Conservation (phyloP, 2,888 invertebrate species). For the Sarcophaga subvicina region DNA sequence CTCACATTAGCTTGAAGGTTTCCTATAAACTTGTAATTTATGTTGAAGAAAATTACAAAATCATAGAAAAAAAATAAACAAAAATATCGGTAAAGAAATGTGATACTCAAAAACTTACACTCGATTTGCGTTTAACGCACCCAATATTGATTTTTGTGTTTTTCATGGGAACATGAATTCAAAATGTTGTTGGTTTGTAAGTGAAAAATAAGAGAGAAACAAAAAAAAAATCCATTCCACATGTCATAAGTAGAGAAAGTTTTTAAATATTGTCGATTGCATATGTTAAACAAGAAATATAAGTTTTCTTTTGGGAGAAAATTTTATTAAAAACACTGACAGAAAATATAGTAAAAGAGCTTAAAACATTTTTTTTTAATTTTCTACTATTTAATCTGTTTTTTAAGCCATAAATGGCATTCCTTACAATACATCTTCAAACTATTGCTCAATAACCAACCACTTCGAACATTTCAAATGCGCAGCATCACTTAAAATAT, state of each 20-base stretch:
- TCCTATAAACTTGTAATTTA: slow-evolving; percentile 23
- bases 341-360: not conserved
- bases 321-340: not conserved
- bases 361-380: too few species aligned
- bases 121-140: slow-evolving; percentile 36
- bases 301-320: slow-evolving; percentile 2
- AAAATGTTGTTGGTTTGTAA: not conserved
- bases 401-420: too few species aligned
- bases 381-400: too few species aligned
- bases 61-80: not conserved
- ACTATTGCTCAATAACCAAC: too few species aligned
- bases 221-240: not conserved
- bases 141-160: not conserved
- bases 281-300: slow-evolving; percentile 18
- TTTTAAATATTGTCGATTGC: slow-evolving; percentile 20
- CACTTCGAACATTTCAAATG: too few species aligned
- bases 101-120: slow-evolving; percentile 1
- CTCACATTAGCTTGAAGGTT: slow-evolving; percentile 28
- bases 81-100: not conserved
- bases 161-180: slow-evolving; percentile 28
- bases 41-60: slow-evolving; percentile 15
- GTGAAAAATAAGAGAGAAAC: not conserved
- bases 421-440: too few species aligned
- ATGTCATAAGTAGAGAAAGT: slow-evolving; percentile 62
- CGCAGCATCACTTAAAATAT: too few species aligned